These are phyloP conservation scores for Prietella phreatophila DNA, from an alignment of 2,113 vertebrate genomes.

Conservation along the genomic window DNA sequence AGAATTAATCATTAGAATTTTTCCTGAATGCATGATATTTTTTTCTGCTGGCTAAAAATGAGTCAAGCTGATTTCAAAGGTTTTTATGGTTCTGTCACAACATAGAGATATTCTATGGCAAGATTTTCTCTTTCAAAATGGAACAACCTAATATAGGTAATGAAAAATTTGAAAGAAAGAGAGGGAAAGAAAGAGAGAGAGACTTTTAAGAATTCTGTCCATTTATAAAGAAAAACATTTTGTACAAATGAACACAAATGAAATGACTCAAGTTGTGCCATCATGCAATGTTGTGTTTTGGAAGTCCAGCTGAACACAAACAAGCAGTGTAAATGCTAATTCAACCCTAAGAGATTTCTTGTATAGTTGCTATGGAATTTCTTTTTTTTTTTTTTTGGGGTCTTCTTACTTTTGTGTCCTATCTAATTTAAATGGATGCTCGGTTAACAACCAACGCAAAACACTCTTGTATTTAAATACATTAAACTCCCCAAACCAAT, in stretches of 20 bases:
- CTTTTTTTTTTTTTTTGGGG: neutral
- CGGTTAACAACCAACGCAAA: slow-evolving; percentile 5
- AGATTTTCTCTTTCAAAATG: slow-evolving; percentile 5
- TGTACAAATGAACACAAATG: slow-evolving; percentile 3
- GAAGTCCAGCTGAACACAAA: neutral
- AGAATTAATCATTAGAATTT: slow-evolving; percentile 3
- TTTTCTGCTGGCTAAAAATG: neutral
- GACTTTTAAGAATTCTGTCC: neutral
- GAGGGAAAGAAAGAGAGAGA: neutral
- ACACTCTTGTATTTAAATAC: neutral
- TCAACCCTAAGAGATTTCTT: neutral
- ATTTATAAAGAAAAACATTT: slow-evolving; percentile 5
- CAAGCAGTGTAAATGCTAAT: neutral
- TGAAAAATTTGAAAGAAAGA: neutral
- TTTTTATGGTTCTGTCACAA: neutral
- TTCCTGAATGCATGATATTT: neutral
- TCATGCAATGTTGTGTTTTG: neutral
- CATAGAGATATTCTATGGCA: neutral
- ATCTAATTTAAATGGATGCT: neutral
- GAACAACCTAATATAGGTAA: neutral
- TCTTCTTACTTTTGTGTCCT: neutral
- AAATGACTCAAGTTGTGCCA: neutral
- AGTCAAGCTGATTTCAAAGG: slow-evolving; percentile 14
- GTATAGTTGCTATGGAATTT: neutral
- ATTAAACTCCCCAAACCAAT: neutral